These are phyloP conservation scores for Danio kyathit DNA, from an alignment of 2,797 vertebrate genomes.

Conservation along the genomic window DNA sequence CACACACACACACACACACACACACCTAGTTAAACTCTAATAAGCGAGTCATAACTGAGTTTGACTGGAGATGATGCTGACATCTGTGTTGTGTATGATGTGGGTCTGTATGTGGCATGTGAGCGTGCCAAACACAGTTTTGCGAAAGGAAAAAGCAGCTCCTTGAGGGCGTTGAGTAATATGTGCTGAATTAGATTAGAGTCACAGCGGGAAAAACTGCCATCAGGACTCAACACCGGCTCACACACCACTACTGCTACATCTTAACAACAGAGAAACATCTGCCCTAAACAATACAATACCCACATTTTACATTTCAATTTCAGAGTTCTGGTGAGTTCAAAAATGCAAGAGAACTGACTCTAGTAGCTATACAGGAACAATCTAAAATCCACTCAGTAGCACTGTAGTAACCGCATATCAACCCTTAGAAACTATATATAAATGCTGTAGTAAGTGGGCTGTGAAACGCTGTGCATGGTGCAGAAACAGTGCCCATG, in stretches of 20 bases:
- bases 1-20: slow-evolving; percentile 16
- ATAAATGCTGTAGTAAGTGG: neutral
- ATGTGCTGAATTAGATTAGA: slow-evolving; percentile 39
- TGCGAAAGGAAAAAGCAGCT: slow-evolving; percentile 60
- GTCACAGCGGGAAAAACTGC: neutral
- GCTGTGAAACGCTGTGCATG: too few species aligned
- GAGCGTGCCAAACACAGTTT: neutral
- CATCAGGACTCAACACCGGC: neutral
- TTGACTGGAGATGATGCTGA: slow-evolving; percentile 20
- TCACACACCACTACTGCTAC: neutral
- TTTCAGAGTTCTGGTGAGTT: neutral
- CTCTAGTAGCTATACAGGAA: neutral
- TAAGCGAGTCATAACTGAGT: neutral
- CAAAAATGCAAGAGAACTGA: neutral
- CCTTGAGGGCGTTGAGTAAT: slow-evolving; percentile 65
- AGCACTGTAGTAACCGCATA: neutral
- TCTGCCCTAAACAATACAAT: neutral
- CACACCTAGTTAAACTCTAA: neutral
- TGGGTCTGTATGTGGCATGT: slow-evolving; percentile 4
- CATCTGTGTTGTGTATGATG: slow-evolving; percentile 25
- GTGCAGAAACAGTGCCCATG: too few species aligned
- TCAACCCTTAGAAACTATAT: neutral
- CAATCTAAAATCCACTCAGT: neutral
- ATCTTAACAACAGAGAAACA: slow-evolving; percentile 1
- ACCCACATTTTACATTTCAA: too few species aligned